These are phyloP conservation scores for Erebia aethiops DNA, from an alignment of 2,888 invertebrate species.

Conservation along the genomic window DNA sequence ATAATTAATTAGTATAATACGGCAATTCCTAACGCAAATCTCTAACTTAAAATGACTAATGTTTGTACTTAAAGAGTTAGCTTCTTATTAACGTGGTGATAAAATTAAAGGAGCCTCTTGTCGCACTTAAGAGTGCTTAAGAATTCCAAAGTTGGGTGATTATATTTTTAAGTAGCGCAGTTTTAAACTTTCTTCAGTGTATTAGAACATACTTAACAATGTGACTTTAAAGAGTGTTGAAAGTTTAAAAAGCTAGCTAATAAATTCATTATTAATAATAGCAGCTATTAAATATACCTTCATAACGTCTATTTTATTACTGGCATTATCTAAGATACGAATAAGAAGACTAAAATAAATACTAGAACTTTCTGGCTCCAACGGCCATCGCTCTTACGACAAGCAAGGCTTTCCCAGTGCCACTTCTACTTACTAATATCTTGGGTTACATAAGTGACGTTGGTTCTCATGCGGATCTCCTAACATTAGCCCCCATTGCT, in stretches of 20 bases:
- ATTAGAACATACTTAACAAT: not conserved
- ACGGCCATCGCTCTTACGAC: too few species aligned
- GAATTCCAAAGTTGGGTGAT: constrained; percentile 58
- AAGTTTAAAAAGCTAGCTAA: not conserved
- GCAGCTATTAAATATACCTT: too few species aligned
- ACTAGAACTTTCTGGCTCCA: too few species aligned
- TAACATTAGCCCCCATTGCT: too few species aligned
- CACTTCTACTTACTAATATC: too few species aligned
- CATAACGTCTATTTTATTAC: too few species aligned
- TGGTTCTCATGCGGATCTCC: too few species aligned
- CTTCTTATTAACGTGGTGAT: constrained; percentile 71
- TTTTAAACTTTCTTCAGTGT: constrained; percentile 20
- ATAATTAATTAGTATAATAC: constrained; percentile 82
- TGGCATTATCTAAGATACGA: too few species aligned
- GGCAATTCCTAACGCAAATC: constrained; percentile 77
- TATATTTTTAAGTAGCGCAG: constrained; percentile 41
- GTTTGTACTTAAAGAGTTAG: constrained; percentile 77
- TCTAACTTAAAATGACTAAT: constrained; percentile 75
- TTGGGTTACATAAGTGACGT: too few species aligned
- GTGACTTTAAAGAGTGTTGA: not conserved
- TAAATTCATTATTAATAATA: too few species aligned
- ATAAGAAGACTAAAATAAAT: too few species aligned
- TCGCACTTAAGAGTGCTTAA: constrained; percentile 60
- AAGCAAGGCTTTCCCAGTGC: too few species aligned
- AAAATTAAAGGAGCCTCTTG: constrained; percentile 69